Evolutionary conservation across 2,888 invertebrate species (phyloP), one percentile per base, ranked within the genome.

Genomic region (Meandrusa payeni): DNA sequence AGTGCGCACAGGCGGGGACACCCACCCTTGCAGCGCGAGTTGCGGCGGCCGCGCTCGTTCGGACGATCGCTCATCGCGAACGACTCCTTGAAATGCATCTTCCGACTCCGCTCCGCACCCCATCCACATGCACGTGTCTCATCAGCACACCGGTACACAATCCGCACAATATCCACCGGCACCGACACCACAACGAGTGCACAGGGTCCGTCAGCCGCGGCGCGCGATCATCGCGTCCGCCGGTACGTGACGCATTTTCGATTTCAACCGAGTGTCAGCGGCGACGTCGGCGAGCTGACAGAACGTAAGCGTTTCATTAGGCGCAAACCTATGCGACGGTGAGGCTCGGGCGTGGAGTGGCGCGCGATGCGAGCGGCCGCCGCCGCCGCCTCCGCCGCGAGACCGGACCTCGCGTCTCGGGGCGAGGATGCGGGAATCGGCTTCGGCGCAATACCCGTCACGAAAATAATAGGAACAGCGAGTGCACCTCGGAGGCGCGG

Each of bases 381-480:
- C 79, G 78, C 76, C 81, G 79, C 81, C 83, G 80, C 81, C 60
- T 58, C 61, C 82, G 78, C 81, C 79, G 77, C 83, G 83, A 76
- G 85, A 83, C 86, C 83, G 83, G 83, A 83, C 85, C 77, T 83
- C 79, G 81, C 81, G 82, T 80, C 85, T 80, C 82, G 81, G 82
- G 80, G 83, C 82, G 86, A 83, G 88, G 83, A 86, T 83, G 83
- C 85, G 85, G 83, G 86, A 85, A 85, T 83, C 81, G 83, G 81
- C 80, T 87, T 86, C 82, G 83, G 86, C 88, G 88, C 86, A 85
- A 85, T 85, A 85, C 86, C 85, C 85, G 86, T 86, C 86, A 87
- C 86, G 83, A 87, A 87, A 87, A 87, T 87, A 87, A 87, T 87
- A 85, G 86, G 86, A 87, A 83, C 85, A 76, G 77, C 73, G 83